Conservation (phyloP, 2,113 vertebrate genomes). For the Muscicapa adusta region DNA sequence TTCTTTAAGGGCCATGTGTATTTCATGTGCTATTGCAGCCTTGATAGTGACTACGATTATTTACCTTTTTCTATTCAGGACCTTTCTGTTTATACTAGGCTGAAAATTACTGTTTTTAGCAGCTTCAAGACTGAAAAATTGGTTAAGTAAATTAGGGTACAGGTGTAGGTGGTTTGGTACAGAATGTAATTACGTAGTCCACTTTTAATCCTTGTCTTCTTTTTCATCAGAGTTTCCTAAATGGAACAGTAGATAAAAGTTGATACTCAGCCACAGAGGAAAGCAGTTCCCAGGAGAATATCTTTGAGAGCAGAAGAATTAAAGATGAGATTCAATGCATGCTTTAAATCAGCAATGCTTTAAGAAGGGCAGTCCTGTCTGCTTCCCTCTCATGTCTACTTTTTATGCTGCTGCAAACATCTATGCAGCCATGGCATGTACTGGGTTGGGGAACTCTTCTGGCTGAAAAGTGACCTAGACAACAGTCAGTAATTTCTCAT, state of each 20-base stretch:
- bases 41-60: conserved; percentile 4
- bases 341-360: not conserved
- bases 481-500: not conserved
- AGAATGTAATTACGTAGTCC: conserved; percentile 23
- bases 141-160: conserved; percentile 17
- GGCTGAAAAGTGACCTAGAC: not conserved
- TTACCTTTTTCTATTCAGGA: conserved; percentile 16
- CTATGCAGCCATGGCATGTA: accelerated
- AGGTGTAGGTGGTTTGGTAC: conserved; percentile 36
- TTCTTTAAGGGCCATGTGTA: not conserved
- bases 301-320: not conserved
- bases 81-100: conserved; percentile 32
- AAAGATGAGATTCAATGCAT: not conserved
- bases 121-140: not conserved
- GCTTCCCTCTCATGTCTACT: not conserved
- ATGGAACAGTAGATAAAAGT: not conserved
- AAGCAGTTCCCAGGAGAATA: not conserved
- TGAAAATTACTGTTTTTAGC: conserved; percentile 50
- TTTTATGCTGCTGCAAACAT: not conserved
- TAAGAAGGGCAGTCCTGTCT: not conserved
- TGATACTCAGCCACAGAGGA: not conserved
- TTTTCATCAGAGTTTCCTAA: not conserved
- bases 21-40: not conserved
- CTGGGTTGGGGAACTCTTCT: not conserved
- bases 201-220: not conserved